These are phyloP conservation scores for Jordanella pulchra DNA, from an alignment of 2,797 vertebrate genomes.

Conservation along the genomic window DNA sequence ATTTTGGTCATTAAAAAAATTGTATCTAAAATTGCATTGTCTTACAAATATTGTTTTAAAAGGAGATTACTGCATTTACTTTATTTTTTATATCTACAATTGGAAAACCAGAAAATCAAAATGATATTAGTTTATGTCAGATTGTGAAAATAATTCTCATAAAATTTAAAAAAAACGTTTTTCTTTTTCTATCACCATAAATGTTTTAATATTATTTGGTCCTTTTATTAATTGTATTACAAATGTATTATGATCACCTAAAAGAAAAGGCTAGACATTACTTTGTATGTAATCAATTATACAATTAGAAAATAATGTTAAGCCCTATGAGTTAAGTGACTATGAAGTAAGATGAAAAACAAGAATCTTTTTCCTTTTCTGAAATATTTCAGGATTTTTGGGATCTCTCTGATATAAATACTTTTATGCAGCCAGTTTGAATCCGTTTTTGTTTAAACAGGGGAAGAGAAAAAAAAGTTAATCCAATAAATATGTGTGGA, in stretches of 20 bases:
- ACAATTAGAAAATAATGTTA: neutral
- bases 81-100: neutral
- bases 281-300: neutral
- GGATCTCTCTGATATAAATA: neutral
- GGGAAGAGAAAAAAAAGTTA: neutral
- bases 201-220: neutral
- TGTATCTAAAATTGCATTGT: neutral
- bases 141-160: neutral
- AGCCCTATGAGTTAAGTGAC: neutral
- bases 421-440: neutral
- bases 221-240: neutral
- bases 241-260: neutral
- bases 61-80: neutral
- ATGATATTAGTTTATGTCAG: no score
- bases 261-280: neutral
- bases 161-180: neutral
- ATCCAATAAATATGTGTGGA: constrained; percentile 4
- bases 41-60: neutral
- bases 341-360: constrained; percentile 1
- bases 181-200: neutral
- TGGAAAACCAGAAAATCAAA: no score
- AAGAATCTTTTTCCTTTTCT: neutral
- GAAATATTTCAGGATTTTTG: neutral
- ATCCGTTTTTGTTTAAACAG: neutral
- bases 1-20: neutral